Evolutionary conservation across 1,140 invertebrate genomes (phyloP).

Genomic region (Latrodectus geometricus): DNA sequence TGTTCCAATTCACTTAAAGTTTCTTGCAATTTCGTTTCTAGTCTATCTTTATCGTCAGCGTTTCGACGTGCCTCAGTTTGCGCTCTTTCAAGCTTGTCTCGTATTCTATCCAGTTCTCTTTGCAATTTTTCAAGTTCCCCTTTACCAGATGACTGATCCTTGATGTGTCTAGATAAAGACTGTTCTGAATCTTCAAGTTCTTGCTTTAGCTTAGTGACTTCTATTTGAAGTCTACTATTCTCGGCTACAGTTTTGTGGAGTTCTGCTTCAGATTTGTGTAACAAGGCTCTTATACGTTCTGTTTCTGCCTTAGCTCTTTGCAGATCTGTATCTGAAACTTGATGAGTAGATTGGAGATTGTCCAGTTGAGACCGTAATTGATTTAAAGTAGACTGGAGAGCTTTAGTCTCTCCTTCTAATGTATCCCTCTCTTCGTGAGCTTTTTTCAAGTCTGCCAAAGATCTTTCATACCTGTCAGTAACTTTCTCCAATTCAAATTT

Average conservation of each 20-base stretch:
- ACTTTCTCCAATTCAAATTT: constrained; percentile 89
- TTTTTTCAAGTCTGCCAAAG: constrained; percentile 79
- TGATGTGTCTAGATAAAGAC: constrained; percentile 63
- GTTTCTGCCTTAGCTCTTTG: constrained; percentile 60
- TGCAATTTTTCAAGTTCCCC: constrained; percentile 78
- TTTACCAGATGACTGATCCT: constrained; percentile 61
- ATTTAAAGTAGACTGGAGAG: constrained; percentile 41
- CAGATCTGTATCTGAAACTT: constrained; percentile 32
- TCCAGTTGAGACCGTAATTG: constrained; percentile 50
- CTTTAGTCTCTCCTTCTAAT: constrained; percentile 65
- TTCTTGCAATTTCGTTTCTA: constrained; percentile 64
- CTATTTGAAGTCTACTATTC: constrained; percentile 71
- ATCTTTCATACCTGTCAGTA: constrained; percentile 85
- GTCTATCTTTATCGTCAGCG: constrained; percentile 64
- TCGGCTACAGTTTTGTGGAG: constrained; percentile 65
- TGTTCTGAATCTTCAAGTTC: constrained; percentile 75
- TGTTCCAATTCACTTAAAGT: constrained; percentile 76
- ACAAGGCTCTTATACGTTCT: constrained; percentile 62
- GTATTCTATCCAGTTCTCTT: constrained; percentile 81
- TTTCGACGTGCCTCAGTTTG: constrained; percentile 73
- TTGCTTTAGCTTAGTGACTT: constrained; percentile 84
- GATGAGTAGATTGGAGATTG: constrained; percentile 37
- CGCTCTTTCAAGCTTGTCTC: constrained; percentile 80
- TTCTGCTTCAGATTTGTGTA: constrained; percentile 65
- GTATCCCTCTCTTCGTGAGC: constrained; percentile 74